These are phyloP conservation scores for Folsomia manolachei DNA, from an alignment of 2,888 invertebrate species.

Conservation along the genomic window DNA sequence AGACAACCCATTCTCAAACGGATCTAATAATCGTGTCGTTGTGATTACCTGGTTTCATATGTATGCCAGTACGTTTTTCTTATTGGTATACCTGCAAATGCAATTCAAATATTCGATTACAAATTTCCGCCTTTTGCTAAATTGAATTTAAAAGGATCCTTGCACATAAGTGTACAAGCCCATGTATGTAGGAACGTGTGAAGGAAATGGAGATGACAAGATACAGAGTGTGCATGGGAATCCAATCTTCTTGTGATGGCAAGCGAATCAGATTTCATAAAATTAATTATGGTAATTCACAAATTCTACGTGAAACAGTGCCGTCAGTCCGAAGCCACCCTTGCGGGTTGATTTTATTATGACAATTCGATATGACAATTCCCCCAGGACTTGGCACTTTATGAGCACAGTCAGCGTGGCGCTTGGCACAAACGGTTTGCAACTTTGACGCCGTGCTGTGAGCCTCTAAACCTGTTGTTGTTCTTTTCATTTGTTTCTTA, in stretches of 20 bases:
- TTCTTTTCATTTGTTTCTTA: background rate
- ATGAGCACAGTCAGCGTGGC: too few relatives aligned
- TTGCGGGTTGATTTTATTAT: slow-evolving; percentile 16
- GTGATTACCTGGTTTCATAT: too few relatives aligned
- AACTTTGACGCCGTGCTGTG: slow-evolving; percentile 18
- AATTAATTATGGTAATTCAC: slow-evolving; percentile 22
- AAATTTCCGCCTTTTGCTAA: background rate
- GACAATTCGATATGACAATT: slow-evolving; percentile 20
- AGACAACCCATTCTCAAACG: too few relatives aligned
- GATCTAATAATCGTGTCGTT: too few relatives aligned
- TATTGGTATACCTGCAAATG: background rate
- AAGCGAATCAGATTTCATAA: slow-evolving; percentile 17
- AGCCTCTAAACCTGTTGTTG: background rate
- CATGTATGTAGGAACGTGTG: background rate
- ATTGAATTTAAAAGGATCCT: background rate
- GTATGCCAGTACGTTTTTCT: background rate
- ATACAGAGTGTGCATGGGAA: background rate
- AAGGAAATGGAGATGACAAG: background rate
- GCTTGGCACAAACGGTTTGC: slow-evolving; percentile 25
- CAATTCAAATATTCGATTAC: background rate
- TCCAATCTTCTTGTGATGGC: slow-evolving; percentile 8
- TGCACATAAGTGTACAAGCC: too few relatives aligned
- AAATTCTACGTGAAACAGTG: slow-evolving; percentile 13
- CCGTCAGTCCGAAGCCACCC: slow-evolving; percentile 1
- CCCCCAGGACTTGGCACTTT: slow-evolving; percentile 19